phyloP scores from a whole-genome alignment of 2,113 vertebrate species.

The Noctilio leporinus region DNA sequence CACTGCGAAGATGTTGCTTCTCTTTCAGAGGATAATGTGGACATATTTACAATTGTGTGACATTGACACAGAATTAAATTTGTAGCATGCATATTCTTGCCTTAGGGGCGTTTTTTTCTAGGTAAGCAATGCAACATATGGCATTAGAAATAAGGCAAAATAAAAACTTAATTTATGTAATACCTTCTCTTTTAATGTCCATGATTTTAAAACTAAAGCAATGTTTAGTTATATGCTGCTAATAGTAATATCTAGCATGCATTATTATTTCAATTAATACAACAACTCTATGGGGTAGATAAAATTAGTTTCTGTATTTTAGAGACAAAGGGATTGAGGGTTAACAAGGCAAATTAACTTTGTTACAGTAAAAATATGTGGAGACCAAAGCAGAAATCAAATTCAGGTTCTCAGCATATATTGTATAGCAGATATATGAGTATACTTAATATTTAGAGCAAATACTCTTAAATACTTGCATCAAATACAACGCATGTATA shows the following conservation, averaged over 20 bases:
- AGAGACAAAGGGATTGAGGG: not conserved
- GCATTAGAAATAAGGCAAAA: not conserved
- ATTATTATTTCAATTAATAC: not conserved
- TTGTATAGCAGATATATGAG: not conserved
- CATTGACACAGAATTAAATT: constrained; percentile 37
- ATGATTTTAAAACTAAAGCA: not conserved
- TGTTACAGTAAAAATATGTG: not conserved
- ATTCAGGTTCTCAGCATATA: not conserved
- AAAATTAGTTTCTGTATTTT: not conserved
- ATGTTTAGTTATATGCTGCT: not conserved
- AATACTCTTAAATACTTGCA: not conserved
- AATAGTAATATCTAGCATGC: not conserved
- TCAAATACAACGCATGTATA: not conserved
- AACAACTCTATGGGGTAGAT: not conserved
- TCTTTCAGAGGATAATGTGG: constrained; percentile 42
- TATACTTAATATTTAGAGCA: not conserved
- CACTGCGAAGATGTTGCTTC: constrained; percentile 36
- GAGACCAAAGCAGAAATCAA: not conserved
- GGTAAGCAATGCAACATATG: constrained; percentile 8
- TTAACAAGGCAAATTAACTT: not conserved
- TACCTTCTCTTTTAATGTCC: not conserved
- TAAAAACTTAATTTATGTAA: not conserved
- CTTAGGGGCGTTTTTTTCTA: not conserved
- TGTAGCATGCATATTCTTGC: not conserved
- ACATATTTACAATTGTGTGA: not conserved